Percentiles rank a stretch among this genome's conserved stretches.
Conservation (phyloP, 2,888 invertebrate genomes). For the Suillia variegata region DNA sequence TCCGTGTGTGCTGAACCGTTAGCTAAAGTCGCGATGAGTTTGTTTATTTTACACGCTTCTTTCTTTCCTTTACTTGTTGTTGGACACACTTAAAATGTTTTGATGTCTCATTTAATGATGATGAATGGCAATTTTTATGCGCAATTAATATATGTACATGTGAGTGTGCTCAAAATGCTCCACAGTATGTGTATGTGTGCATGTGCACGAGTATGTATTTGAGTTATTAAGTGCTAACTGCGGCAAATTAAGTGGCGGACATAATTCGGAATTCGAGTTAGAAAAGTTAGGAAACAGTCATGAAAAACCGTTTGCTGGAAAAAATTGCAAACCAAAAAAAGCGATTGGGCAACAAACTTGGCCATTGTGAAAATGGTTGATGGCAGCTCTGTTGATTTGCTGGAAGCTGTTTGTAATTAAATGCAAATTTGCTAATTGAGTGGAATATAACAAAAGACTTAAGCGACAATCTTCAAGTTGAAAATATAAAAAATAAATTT, state of each 20-base stretch:
- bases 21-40: neutral
- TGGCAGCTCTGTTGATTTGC: too few relatives aligned
- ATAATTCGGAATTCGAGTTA: too few relatives aligned
- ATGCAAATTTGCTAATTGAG: too few relatives aligned
- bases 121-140: slow-evolving; percentile 34
- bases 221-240: neutral
- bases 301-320: neutral
- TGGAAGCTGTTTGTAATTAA: too few relatives aligned
- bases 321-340: neutral
- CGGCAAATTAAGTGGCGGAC: slow-evolving; percentile 11
- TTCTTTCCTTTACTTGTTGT: neutral
- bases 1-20: neutral
- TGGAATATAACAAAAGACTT: too few relatives aligned
- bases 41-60: neutral
- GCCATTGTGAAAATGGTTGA: too few relatives aligned
- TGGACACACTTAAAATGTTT: neutral
- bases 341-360: slow-evolving; percentile 42
- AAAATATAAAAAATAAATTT: too few relatives aligned
- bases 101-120: slow-evolving; percentile 37
- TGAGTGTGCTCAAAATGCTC: too few relatives aligned
- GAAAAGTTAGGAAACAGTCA: neutral
- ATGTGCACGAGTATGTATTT: neutral
- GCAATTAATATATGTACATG: slow-evolving; percentile 27
- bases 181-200: neutral
- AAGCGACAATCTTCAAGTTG: too few relatives aligned